Evolutionary conservation across 92 coral and sea anemone species (phyloP).

Genomic region (Phenganax stokvisi): DNA sequence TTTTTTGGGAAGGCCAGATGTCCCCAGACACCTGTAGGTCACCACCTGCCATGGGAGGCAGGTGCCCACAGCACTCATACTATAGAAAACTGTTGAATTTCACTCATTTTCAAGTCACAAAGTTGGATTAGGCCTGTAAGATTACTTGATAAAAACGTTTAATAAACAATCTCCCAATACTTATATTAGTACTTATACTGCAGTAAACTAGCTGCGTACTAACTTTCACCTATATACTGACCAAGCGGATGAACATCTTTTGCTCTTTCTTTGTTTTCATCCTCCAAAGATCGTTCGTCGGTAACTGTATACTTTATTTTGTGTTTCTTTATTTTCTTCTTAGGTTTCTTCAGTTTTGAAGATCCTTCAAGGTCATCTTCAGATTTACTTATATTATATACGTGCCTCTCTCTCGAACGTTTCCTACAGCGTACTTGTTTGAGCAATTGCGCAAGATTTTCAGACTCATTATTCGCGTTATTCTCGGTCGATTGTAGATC

Average conservation of each 20-base stretch:
- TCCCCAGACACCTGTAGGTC: too few species aligned
- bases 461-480: constrained; percentile 6
- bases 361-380: background rate
- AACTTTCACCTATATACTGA: too few species aligned
- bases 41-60: too few species aligned
- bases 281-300: background rate
- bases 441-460: constrained; percentile 19
- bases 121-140: too few species aligned
- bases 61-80: too few species aligned
- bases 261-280: too few species aligned
- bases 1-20: too few species aligned
- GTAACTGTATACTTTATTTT: constrained; percentile 7
- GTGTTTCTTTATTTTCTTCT: constrained; percentile 6
- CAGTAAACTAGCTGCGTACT: too few species aligned
- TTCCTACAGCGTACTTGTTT: constrained; percentile 25
- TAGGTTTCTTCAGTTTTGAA: constrained; percentile 11
- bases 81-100: background rate
- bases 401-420: constrained; percentile 5
- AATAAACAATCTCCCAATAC: too few species aligned
- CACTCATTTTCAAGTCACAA: background rate
- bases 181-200: too few species aligned
- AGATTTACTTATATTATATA: background rate
- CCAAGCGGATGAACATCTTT: too few species aligned
- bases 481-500: constrained; percentile 30
- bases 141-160: too few species aligned